Conservation (phyloP, 2,797 vertebrate genomes). For the Adrianichthys oophorus region DNA sequence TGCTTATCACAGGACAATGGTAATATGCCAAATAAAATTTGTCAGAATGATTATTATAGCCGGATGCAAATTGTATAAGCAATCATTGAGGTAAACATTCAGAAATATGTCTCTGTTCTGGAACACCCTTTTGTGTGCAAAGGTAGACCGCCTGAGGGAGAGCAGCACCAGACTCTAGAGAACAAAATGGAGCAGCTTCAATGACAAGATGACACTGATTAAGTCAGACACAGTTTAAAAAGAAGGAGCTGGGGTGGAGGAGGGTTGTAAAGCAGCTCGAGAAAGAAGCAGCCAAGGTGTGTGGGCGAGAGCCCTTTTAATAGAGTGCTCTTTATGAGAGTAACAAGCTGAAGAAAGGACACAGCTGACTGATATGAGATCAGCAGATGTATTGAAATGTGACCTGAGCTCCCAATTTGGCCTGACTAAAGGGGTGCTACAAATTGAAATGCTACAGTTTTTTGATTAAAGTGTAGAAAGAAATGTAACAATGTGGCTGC, state of each 20-base stretch:
- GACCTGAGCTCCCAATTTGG: background rate
- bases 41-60: background rate
- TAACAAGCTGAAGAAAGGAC: background rate
- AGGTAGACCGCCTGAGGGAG: background rate
- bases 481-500: background rate
- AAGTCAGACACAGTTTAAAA: constrained; percentile 4
- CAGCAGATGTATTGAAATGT: background rate
- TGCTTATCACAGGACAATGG: no score
- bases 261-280: constrained; percentile 1
- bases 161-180: background rate
- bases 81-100: background rate
- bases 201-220: background rate
- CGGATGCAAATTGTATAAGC: background rate
- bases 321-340: background rate
- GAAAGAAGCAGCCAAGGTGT: background rate
- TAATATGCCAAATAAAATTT: no score
- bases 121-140: background rate
- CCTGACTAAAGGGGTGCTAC: background rate
- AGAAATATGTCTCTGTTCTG: background rate
- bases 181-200: background rate
- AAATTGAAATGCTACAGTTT: background rate
- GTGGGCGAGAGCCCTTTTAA: background rate
- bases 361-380: background rate
- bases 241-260: background rate
- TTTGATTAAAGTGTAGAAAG: background rate